Percentiles rank a stretch among this genome's conserved stretches.
These are phyloP conservation scores for Brassicogethes aeneus DNA, from an alignment of 2,888 invertebrate genomes.

Conservation along the genomic window DNA sequence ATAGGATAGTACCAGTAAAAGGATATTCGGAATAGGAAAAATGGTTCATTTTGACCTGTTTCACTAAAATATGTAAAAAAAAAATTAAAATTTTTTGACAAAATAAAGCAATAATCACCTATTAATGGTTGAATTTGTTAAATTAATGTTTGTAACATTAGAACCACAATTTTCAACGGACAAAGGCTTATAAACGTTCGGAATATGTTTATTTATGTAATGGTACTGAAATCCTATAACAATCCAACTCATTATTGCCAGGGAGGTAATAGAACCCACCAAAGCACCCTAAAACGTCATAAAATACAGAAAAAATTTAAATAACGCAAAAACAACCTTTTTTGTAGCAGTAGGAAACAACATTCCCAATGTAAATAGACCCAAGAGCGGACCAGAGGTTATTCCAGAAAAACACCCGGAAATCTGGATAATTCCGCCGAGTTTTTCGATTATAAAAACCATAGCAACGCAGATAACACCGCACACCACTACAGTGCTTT, in stretches of 20 bases:
- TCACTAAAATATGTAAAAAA: too few species aligned
- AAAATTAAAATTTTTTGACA: too few species aligned
- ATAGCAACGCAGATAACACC: constrained; percentile 69
- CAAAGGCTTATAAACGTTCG: too few species aligned
- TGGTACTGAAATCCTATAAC: constrained; percentile 5
- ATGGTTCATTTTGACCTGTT: too few species aligned
- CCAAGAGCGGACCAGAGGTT: constrained; percentile 55
- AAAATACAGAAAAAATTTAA: not conserved
- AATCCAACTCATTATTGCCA: constrained; percentile 6
- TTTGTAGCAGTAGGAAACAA: constrained; percentile 56
- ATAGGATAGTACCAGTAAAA: too few species aligned
- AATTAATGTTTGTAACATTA: too few species aligned
- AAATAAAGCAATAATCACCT: too few species aligned
- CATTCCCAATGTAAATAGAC: constrained; percentile 58
- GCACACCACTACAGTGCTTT: constrained; percentile 38
- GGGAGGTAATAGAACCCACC: constrained; percentile 4
- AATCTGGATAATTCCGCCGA: constrained; percentile 60
- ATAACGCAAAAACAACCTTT: constrained; percentile 38
- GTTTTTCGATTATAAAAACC: constrained; percentile 50
- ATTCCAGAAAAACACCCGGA: constrained; percentile 54
- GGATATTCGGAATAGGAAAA: too few species aligned
- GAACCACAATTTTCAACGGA: too few species aligned
- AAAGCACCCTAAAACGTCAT: constrained; percentile 7
- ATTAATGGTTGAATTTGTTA: too few species aligned
- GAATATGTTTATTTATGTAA: too few species aligned